These are phyloP conservation scores for Paramuricea clavata DNA, from an alignment of 92 coral and sea anemone genomes.

Conservation along the genomic window DNA sequence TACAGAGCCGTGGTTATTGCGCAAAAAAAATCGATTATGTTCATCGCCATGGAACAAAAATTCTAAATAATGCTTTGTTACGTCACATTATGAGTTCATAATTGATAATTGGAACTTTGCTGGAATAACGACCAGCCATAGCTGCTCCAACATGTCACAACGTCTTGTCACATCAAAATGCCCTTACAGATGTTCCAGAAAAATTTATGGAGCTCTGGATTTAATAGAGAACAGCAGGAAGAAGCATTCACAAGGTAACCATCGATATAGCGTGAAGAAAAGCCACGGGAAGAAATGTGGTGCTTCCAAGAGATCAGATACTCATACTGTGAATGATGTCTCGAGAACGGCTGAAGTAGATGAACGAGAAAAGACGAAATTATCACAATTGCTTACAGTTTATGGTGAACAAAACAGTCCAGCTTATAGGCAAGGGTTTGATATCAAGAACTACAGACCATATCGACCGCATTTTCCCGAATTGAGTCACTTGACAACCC, in stretches of 20 bases:
- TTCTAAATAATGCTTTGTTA: not conserved
- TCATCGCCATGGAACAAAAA: too few species aligned
- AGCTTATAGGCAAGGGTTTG: constrained; percentile 74
- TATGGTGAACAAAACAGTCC: constrained; percentile 88
- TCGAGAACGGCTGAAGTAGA: not conserved
- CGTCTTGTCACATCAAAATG: constrained; percentile 25
- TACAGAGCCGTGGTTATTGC: too few species aligned
- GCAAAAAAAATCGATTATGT: too few species aligned
- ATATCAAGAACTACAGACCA: constrained; percentile 42
- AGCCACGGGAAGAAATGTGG: not conserved
- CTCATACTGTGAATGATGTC: not conserved
- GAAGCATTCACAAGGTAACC: not conserved
- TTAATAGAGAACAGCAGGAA: constrained; percentile 17
- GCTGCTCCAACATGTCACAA: constrained; percentile 10
- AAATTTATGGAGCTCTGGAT: not conserved
- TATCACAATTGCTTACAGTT: constrained; percentile 77
- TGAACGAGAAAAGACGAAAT: constrained; percentile 73
- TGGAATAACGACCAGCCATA: not conserved
- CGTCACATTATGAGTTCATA: not conserved
- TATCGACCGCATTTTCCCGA: constrained; percentile 86
- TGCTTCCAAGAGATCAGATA: not conserved
- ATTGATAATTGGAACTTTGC: too few species aligned
- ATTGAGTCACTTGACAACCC: constrained; percentile 71
- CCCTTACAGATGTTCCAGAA: not conserved
- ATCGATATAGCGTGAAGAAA: constrained; percentile 8